Base-by-base conservation (phyloP, 2,888 invertebrate species). In the Amblyjoppa proteus region DNA sequence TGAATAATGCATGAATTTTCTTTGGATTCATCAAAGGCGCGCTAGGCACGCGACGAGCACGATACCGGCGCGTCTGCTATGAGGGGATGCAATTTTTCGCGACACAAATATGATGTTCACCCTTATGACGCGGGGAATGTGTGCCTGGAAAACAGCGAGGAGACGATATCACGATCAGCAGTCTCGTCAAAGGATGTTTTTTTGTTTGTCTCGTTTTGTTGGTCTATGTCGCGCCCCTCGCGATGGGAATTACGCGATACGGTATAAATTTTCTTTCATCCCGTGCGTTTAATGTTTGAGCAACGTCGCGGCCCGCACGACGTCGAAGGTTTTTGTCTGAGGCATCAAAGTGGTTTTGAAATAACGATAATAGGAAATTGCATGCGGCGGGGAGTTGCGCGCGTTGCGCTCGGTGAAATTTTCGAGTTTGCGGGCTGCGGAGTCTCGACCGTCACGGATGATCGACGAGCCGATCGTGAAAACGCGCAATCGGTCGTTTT, bases 401-500 rank as follows among this genome's bases (percentile, higher is more conserved):
- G 34, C 6, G 61, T 31, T 31, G 61, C 25, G 51, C 9, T 77
- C 61, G 53, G 16, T 31, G 31, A 45, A 82, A 82, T 71, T 77
- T 70, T 71, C 51, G 51, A 28, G 66, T 45, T 71, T 66, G 69
- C 58, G 56, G 66, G 71, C 41, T 41, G 70, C 75, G 38, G 49
- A 78, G 68, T 73, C 58, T 68, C 64, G 69, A 49, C 49, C 78
- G 71, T 83, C 82, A 79, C 68, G 56, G 79, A 83, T 87, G 87
- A 87, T 84, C 80, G 75, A 87, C 80, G 79, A 85, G 73, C 68
- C 31, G 81, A 85, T 81, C 84, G 74, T 76, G 84, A 82, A 84
- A 84, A 84, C 76, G 84, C 80, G 84, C 84, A 85, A 81, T 85
- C 85, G 87, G 73, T 80, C 82, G 80, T 87, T 83, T 73, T 83